These are phyloP conservation scores for Agrypnia vestita DNA, from an alignment of 1,140 invertebrate species.

Conservation along the genomic window DNA sequence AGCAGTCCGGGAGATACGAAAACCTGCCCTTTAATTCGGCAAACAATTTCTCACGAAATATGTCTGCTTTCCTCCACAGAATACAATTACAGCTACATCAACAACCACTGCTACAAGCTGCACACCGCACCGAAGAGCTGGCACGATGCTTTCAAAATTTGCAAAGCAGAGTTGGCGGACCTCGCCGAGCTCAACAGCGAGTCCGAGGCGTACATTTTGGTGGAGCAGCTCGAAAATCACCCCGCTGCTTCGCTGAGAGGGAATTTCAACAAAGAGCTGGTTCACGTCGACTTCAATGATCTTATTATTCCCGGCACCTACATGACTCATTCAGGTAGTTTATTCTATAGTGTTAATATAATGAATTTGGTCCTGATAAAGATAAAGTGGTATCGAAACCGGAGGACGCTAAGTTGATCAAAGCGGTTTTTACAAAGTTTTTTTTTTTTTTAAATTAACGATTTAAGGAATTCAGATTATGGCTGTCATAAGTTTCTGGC, in stretches of 20 bases:
- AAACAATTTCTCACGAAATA: no score
- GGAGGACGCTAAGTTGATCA: no score
- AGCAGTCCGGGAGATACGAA: no score
- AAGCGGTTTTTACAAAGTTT: no score
- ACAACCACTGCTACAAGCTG: slow-evolving; percentile 63
- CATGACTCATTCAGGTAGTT: slow-evolving; percentile 32
- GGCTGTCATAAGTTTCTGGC: no score
- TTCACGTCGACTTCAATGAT: slow-evolving; percentile 49
- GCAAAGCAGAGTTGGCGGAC: slow-evolving; percentile 61
- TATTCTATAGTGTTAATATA: no score
- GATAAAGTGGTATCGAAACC: no score
- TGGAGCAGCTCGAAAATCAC: slow-evolving; percentile 8
- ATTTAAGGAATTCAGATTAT: no score
- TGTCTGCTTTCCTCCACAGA: slow-evolving; percentile 7
- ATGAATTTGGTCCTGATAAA: no score
- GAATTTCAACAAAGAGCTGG: slow-evolving; percentile 24
- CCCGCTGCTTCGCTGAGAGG: slow-evolving; percentile 25
- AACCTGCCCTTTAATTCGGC: no score
- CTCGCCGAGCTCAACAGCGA: slow-evolving; percentile 62
- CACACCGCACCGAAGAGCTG: slow-evolving; percentile 59
- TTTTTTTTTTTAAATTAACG: no score
- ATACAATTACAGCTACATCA: not conserved
- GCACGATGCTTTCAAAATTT: slow-evolving; percentile 62
- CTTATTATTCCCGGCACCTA: slow-evolving; percentile 20
- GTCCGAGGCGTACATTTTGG: slow-evolving; percentile 45